Base-by-base conservation (phyloP, 2,113 vertebrate species). In the Donacobius atricapilla region DNA sequence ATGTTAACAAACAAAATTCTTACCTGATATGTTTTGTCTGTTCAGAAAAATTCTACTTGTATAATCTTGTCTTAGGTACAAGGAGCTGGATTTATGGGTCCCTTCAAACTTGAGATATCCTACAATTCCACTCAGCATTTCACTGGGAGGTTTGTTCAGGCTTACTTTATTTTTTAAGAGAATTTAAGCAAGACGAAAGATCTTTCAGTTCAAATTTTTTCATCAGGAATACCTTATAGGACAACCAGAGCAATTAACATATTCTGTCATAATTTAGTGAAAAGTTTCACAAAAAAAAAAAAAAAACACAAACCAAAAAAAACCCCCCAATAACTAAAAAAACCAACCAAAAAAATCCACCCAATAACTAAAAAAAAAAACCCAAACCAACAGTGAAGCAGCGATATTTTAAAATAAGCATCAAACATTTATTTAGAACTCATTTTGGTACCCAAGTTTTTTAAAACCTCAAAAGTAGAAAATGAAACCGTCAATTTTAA, bases 51-150 rank as follows among this genome's bases (percentile, higher is more conserved):
- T 39, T 68, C 18, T 45, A 6, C 9, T 79, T 10, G 2, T 4
- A 31, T 2, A 4, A 25, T n/a, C 50, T 31, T 39, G 18, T 31
- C 15, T 64, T 56, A 21, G 3, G 30, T 28, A 12, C 0, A 0
- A 71, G 19, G 16, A 79, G 28, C 7, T 23, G 17, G 10, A 83
- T 6, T 61, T 73, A 25, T 1, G 7, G 3, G 17, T 69, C 17
- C 13, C 22, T 57, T 89, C 10, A 44, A 64, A 63, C 23, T n/a
- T 58, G 19, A 91, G 24, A 45, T 71, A 79, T 4, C 63, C 66
- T 45, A 19, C 15, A 42, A 28, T 66, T 71, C 19, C 50, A 69
- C 15, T 31, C 58, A 61, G 10, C 28, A 54, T 58, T 79, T 82
- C 60, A 30, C 33, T 75, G 14, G 6, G 45, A 90, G 6, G 15